phyloP scores from a whole-genome alignment of 2,113 vertebrate genomes.

The Dryoscopus gambensis region DNA sequence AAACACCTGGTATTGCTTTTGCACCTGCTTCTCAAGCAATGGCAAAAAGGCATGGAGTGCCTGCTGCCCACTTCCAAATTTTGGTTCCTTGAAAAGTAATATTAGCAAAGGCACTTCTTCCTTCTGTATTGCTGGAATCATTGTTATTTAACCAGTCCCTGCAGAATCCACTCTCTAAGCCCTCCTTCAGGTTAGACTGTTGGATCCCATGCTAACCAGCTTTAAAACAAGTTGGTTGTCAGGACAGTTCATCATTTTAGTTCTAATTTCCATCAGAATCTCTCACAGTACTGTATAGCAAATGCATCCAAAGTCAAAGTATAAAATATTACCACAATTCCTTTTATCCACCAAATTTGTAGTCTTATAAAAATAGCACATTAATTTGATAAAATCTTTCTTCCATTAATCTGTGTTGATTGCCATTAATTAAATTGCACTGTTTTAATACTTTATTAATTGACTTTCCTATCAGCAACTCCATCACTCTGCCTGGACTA shows the following conservation, averaged over 20 bases:
- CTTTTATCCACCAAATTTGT: slow-evolving; percentile 30
- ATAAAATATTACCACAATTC: neutral
- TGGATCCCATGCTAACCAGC: neutral
- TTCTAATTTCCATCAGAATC: neutral
- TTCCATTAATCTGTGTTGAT: slow-evolving; percentile 51
- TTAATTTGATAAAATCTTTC: slow-evolving; percentile 57
- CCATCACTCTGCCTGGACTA: slow-evolving; percentile 39
- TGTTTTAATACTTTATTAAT: slow-evolving; percentile 55
- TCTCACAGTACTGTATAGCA: neutral
- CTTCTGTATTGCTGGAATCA: neutral
- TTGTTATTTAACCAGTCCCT: neutral
- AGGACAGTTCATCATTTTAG: neutral
- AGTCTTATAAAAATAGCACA: slow-evolving; percentile 37
- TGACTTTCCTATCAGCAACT: slow-evolving; percentile 51
- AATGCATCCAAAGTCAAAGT: neutral
- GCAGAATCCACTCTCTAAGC: neutral
- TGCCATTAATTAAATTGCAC: slow-evolving; percentile 58
- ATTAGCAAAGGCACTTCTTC: neutral
- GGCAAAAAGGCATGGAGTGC: neutral
- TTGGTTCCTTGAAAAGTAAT: neutral
- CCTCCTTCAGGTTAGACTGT: neutral
- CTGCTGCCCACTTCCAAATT: neutral
- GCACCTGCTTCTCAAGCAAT: neutral
- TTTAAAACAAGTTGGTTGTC: neutral
- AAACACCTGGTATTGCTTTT: neutral